Base-by-base conservation (phyloP, 2,888 invertebrate species). In the Saturnia japonica region DNA sequence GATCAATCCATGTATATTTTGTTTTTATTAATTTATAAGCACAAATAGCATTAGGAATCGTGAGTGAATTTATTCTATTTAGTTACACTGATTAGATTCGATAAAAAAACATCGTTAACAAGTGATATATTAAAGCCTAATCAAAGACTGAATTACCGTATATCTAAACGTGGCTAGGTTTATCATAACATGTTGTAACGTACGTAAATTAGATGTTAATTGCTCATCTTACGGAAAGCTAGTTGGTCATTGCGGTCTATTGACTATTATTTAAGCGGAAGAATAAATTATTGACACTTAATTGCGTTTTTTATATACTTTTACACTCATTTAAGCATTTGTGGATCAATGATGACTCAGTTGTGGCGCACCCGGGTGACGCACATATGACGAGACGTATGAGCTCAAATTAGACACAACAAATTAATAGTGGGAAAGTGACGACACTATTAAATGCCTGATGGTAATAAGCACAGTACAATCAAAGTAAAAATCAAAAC, bases 81-180 rank as follows among this genome's bases (percentile, higher is more conserved):
- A 77, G 80, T 80, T 77, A 80, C 80, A 87, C 82, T 77, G 80
- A 83, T 84, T 79, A 80, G 80, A 84, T 83, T 82, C 80, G 79
- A 82, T 77, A 77, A 78, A 82, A 73, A 80, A 79, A 80, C 76
- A 79, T 78, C 74, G 73, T 75, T 74, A 71, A 74, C 67, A 77
- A 74, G 80, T 78, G 79, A 76, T 80, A 77, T 80, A 79, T 82
- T 85, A 77, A 85, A 86, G 91, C 91, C 92, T 93, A 91, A 87
- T 80, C 78, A 88, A 93, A 93, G 93, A 93, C 93, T 93, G 93
- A 93, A 91, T 90, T 89, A 89, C 88, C 85, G 83, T 88, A 67
- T 69, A 51, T 71, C 62, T 62, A 68, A 45, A 62, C 45, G 40
- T 45, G 69, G 54, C 43, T 72, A 72, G 57, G 67, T 54, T 42